These are phyloP conservation scores for Drosophila santomea DNA, from an alignment of 1,140 invertebrate genomes.

Conservation along the genomic window DNA sequence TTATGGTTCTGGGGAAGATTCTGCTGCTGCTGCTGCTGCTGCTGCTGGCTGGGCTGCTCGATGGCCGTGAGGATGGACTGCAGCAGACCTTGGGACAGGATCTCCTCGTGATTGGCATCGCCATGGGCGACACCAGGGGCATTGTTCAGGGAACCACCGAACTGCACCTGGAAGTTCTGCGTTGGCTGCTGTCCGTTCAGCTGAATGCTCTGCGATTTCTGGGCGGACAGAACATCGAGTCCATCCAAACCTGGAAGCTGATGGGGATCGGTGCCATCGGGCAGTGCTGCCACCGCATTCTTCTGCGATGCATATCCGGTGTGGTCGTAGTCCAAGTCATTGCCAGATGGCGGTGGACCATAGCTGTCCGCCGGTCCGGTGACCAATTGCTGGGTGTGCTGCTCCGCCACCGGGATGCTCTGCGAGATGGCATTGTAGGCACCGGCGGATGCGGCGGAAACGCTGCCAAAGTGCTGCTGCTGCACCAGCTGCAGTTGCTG, in stretches of 20 bases:
- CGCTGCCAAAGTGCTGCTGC: slow-evolving; percentile 41
- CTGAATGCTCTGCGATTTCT: slow-evolving; percentile 74
- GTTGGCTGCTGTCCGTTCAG: slow-evolving; percentile 86
- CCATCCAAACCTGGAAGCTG: slow-evolving; percentile 72
- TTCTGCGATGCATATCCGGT: slow-evolving; percentile 78
- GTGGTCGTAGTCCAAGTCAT: slow-evolving; percentile 65
- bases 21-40: slow-evolving; percentile 20
- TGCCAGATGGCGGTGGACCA: slow-evolving; percentile 70
- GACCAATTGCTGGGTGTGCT: slow-evolving; percentile 82
- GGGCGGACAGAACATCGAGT: slow-evolving; percentile 86
- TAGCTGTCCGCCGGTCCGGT: slow-evolving; percentile 62
- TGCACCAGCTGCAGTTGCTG: slow-evolving; percentile 33
- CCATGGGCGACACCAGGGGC: slow-evolving; percentile 25
- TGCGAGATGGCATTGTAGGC: slow-evolving; percentile 74
- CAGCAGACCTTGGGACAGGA: slow-evolving; percentile 90
- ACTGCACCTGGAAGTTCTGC: slow-evolving; percentile 90
- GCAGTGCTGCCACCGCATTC: slow-evolving; percentile 57
- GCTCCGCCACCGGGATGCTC: slow-evolving; percentile 83
- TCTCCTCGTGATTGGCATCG: slow-evolving; percentile 88
- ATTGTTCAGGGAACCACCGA: slow-evolving; percentile 86
- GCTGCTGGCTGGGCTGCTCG: slow-evolving; percentile 86
- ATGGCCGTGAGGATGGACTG: slow-evolving; percentile 91
- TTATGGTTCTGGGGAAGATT: slow-evolving; percentile 51
- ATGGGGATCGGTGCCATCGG: slow-evolving; percentile 69
- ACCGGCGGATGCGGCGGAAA: slow-evolving; percentile 43